Conservation (phyloP, 2,113 vertebrate species). For the Peromyscus leucopus region DNA sequence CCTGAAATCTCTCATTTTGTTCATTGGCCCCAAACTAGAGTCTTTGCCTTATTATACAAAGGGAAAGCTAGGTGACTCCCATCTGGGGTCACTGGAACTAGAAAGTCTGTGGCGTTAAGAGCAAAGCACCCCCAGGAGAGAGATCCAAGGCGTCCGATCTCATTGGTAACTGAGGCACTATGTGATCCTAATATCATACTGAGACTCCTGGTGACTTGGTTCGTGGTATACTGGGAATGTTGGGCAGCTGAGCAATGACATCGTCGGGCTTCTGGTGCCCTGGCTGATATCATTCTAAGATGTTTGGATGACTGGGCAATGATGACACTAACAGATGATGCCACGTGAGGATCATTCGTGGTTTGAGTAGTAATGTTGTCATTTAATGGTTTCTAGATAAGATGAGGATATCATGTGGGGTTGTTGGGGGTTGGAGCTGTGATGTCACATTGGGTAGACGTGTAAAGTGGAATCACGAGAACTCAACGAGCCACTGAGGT, state of each 20-base stretch:
- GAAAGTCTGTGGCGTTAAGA: not conserved
- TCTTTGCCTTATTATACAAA: constrained; percentile 1
- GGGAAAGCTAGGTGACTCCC: not conserved
- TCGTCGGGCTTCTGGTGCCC: not conserved
- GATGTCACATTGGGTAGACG: not conserved
- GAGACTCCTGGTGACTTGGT: not conserved
- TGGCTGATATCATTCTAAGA: not conserved
- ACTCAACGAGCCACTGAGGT: not conserved
- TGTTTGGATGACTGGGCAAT: not conserved
- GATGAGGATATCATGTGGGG: not conserved
- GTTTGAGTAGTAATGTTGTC: constrained; percentile 11
- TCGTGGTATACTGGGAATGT: not conserved
- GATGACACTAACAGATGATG: not conserved
- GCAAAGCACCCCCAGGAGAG: not conserved
- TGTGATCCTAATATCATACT: not conserved
- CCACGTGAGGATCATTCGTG: not conserved
- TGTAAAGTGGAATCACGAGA: not conserved
- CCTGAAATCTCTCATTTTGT: constrained; percentile 9
- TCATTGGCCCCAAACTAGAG: not conserved
- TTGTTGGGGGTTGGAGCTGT: not conserved
- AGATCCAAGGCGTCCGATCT: not conserved
- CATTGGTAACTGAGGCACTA: not conserved
- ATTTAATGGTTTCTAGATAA: constrained; percentile 1
- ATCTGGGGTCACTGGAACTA: not conserved
- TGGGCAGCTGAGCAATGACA: not conserved